Evolutionary conservation across 1,140 invertebrate species (phyloP).

Genomic region (Cotesia glomerata): DNA sequence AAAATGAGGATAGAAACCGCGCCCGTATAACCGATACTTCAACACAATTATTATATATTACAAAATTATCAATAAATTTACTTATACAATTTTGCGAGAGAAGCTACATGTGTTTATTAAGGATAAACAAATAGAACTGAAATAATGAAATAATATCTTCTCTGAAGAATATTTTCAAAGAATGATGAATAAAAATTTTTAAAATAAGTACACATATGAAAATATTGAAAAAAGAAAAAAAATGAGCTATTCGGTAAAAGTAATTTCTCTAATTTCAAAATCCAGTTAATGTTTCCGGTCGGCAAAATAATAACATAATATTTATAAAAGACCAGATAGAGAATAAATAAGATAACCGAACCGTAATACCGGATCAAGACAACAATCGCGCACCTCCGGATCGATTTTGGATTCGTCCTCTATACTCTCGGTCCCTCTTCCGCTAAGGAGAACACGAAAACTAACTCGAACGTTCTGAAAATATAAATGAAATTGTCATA

Average conservation of each 20-base stretch:
- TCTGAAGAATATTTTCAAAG: no score
- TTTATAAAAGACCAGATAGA: not conserved
- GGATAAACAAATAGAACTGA: no score
- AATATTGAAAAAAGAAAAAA: not conserved
- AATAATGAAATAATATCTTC: no score
- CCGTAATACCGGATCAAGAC: constrained; percentile 25
- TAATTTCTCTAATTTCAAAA: no score
- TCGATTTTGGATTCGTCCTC: constrained; percentile 27
- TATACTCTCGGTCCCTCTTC: not conserved
- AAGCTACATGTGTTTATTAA: no score
- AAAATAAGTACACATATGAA: not conserved
- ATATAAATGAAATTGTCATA: not conserved
- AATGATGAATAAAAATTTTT: not conserved
- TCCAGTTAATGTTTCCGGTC: not conserved
- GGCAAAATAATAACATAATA: not conserved
- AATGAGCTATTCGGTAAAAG: no score
- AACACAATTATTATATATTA: not conserved
- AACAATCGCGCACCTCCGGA: constrained; percentile 30
- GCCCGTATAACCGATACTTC: not conserved
- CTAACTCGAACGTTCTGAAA: not conserved
- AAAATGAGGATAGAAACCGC: constrained; percentile 1
- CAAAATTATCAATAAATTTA: not conserved
- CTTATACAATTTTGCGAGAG: no score
- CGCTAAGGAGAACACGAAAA: not conserved
- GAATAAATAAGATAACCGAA: constrained; percentile 9